phyloP scores from a whole-genome alignment of 2,113 vertebrate species.

The Lathamus discolor region DNA sequence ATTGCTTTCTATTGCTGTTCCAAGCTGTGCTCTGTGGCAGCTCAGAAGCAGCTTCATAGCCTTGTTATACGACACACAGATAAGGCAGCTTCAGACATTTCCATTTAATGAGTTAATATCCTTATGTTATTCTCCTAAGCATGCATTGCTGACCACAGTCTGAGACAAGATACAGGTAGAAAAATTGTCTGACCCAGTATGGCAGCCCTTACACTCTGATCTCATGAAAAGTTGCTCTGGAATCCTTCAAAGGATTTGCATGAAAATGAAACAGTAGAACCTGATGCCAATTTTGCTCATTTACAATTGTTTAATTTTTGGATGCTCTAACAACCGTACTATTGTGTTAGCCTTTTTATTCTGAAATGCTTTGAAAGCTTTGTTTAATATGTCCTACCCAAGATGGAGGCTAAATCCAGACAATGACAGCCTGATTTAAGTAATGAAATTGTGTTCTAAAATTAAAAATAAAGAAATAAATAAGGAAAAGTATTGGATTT shows the following conservation, averaged over 20 bases:
- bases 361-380: neutral
- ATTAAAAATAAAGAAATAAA: neutral
- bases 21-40: neutral
- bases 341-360: neutral
- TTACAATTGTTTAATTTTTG: neutral
- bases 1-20: neutral
- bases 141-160: neutral
- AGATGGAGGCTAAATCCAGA: neutral
- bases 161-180: neutral
- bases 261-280: neutral
- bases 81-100: neutral
- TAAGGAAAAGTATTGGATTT: neutral
- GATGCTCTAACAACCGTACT: neutral
- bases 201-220: neutral
- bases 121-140: neutral
- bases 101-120: neutral
- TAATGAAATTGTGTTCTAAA: slow-evolving; percentile 27
- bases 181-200: neutral
- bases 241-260: neutral
- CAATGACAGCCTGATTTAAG: slow-evolving; percentile 6
- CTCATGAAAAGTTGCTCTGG: neutral
- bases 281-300: neutral
- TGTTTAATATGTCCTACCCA: slow-evolving; percentile 21
- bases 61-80: neutral
- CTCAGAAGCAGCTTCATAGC: neutral